Evolutionary conservation across 2,888 invertebrate genomes (phyloP).

Genomic region (Euphydryas editha): DNA sequence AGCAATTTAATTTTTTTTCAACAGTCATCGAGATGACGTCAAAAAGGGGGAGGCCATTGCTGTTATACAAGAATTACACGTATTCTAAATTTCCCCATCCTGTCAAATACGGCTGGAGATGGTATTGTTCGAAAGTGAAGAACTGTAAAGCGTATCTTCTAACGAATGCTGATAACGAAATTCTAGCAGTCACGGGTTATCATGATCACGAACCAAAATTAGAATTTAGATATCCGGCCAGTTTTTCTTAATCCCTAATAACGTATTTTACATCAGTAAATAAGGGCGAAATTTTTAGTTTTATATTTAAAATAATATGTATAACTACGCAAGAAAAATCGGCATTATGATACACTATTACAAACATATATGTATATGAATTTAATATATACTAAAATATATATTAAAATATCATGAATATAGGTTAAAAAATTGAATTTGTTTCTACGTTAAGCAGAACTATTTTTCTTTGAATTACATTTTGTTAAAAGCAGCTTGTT

Average conservation of each 20-base stretch:
- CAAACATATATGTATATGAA: too few relatives aligned
- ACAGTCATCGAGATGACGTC: slow-evolving; percentile 54
- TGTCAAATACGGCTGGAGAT: slow-evolving; percentile 61
- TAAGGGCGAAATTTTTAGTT: background rate
- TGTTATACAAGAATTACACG: slow-evolving; percentile 62
- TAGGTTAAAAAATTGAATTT: too few relatives aligned
- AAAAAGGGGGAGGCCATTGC: slow-evolving; percentile 59
- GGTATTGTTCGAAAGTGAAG: slow-evolving; percentile 70
- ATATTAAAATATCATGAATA: too few relatives aligned
- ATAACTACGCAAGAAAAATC: too few relatives aligned
- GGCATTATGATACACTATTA: too few relatives aligned
- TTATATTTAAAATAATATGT: too few relatives aligned
- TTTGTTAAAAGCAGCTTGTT: too few relatives aligned
- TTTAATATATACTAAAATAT: too few relatives aligned
- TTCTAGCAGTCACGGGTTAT: slow-evolving; percentile 50
- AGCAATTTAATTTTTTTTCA: slow-evolving; percentile 32
- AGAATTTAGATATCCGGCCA: background rate
- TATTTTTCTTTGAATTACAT: too few relatives aligned
- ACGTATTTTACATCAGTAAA: background rate
- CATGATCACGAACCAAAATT: slow-evolving; percentile 54
- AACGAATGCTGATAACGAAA: slow-evolving; percentile 53
- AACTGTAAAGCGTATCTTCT: slow-evolving; percentile 64
- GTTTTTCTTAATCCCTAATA: slow-evolving; percentile 1
- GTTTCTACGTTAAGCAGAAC: too few relatives aligned
- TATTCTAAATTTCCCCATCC: slow-evolving; percentile 64